phyloP scores from a whole-genome alignment of 2,888 invertebrate genomes.

The Polydrusus cervinus region DNA sequence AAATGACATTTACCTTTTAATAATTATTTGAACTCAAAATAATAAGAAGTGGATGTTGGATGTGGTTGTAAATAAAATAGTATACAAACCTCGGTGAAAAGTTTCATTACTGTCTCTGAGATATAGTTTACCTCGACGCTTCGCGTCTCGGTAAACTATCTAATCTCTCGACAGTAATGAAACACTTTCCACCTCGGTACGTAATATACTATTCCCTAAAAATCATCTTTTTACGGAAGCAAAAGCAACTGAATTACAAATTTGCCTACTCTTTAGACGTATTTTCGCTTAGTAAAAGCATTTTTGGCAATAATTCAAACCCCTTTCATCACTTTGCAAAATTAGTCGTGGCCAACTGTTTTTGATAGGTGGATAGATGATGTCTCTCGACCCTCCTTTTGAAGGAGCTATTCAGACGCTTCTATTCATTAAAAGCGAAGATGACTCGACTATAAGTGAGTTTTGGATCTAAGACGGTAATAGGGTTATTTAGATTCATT shows the following conservation, averaged over 20 bases:
- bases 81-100: too few relatives aligned
- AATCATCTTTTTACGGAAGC: background rate
- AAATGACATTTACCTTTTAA: too few relatives aligned
- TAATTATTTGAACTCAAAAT: too few relatives aligned
- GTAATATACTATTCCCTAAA: too few relatives aligned
- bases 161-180: too few relatives aligned
- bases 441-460: conserved; percentile 41
- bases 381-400: conserved; percentile 45
- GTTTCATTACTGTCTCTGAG: too few relatives aligned
- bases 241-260: background rate
- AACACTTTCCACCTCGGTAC: too few relatives aligned
- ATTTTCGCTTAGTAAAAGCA: conserved; percentile 5
- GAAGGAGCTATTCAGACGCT: conserved; percentile 46
- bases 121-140: too few relatives aligned
- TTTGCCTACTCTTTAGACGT: conserved; percentile 4
- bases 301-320: conserved; percentile 28
- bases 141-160: too few relatives aligned
- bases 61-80: too few relatives aligned
- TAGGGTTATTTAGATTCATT: conserved; percentile 65
- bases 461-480: conserved; percentile 56
- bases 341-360: conserved; percentile 55
- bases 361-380: conserved; percentile 56
- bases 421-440: conserved; percentile 52
- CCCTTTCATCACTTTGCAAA: conserved; percentile 47
- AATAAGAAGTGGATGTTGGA: too few relatives aligned